A percentile compares a stretch with the other conserved stretches of the same genome.
Conservation (phyloP, 2,113 vertebrate species). For the Perccottus glenii region DNA sequence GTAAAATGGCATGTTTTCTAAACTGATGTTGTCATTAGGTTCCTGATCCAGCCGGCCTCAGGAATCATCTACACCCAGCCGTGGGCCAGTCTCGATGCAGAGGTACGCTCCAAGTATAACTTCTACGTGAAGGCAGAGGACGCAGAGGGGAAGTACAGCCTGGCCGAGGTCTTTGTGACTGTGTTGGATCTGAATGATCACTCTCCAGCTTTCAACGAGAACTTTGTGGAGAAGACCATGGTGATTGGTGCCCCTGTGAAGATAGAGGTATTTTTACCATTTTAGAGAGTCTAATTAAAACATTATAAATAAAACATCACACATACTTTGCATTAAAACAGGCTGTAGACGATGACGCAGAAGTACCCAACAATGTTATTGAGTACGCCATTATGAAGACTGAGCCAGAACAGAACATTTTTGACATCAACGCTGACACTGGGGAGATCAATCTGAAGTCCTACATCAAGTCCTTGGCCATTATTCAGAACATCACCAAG, state of each 20-base stretch:
- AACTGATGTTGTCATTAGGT: slow-evolving; percentile 73
- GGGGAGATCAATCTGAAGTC: slow-evolving; percentile 95
- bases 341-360: slow-evolving; percentile 94
- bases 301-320: neutral
- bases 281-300: neutral
- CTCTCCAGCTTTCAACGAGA: slow-evolving; percentile 89
- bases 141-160: slow-evolving; percentile 88
- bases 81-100: slow-evolving; percentile 93
- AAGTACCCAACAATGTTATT: slow-evolving; percentile 95
- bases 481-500: slow-evolving; percentile 91
- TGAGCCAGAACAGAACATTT: slow-evolving; percentile 92
- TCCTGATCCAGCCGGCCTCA: slow-evolving; percentile 89
- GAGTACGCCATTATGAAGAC: slow-evolving; percentile 96
- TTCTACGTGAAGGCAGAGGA: slow-evolving; percentile 98
- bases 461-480: slow-evolving; percentile 92
- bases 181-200: slow-evolving; percentile 95
- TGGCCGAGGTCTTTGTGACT: slow-evolving; percentile 93
- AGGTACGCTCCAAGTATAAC: slow-evolving; percentile 89
- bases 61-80: slow-evolving; percentile 96
- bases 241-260: slow-evolving; percentile 90
- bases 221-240: slow-evolving; percentile 92
- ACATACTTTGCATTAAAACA: slow-evolving; percentile 45
- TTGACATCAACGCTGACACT: slow-evolving; percentile 89
- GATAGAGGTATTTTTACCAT: slow-evolving; percentile 83
- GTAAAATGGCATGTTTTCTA: neutral